Conservation (phyloP, 2,113 vertebrate genomes). For the Puma concolor region DNA sequence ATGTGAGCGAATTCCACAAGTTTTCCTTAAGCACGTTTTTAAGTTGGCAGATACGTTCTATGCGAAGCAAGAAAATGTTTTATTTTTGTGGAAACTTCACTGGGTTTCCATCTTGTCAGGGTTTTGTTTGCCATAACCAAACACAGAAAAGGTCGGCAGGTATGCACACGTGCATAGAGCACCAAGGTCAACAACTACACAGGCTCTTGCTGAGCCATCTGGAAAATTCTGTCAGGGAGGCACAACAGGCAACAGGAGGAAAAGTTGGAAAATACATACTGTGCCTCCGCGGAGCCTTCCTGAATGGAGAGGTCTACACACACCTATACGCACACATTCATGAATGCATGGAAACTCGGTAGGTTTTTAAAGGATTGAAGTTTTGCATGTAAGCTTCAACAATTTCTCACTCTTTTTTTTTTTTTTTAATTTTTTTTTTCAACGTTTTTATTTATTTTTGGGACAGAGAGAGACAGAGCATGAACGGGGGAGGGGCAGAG, state of each 20-base stretch:
- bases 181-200: not conserved
- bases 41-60: not conserved
- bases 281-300: not conserved
- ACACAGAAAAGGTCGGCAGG: not conserved
- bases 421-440: too few relatives aligned
- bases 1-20: not conserved
- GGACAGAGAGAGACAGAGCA: too few relatives aligned
- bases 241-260: not conserved
- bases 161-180: not conserved
- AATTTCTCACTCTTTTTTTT: not conserved
- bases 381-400: not conserved
- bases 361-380: not conserved
- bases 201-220: not conserved
- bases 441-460: too few relatives aligned
- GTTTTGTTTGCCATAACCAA: conserved; percentile 15
- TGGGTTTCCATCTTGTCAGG: not conserved
- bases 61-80: not conserved
- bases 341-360: not conserved
- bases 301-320: not conserved
- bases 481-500: too few relatives aligned
- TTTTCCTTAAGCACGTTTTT: not conserved
- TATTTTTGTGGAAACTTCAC: conserved; percentile 26
- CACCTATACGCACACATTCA: not conserved
- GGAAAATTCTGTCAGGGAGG: not conserved
- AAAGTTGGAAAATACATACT: not conserved